Evolutionary conservation across 2,113 vertebrate genomes (phyloP).

Genomic region (Promerops cafer): DNA sequence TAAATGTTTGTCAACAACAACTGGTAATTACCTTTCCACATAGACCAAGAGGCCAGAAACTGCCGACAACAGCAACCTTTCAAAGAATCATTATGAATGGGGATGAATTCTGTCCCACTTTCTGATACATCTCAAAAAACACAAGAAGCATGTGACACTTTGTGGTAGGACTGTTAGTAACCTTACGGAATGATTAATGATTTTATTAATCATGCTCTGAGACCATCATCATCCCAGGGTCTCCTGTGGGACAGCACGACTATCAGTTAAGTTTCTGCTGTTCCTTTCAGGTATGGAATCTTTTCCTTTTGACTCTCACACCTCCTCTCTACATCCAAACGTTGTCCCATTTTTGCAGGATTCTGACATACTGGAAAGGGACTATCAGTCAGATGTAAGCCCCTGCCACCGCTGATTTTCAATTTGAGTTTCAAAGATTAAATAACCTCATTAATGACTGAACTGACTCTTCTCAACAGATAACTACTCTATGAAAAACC

Average conservation of each 20-base stretch:
- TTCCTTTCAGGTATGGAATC: background rate
- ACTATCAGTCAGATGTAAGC: background rate
- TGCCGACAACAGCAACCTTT: background rate
- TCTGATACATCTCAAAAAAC: background rate
- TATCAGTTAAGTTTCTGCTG: background rate
- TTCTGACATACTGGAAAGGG: background rate
- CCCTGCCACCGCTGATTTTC: background rate
- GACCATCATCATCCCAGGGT: background rate
- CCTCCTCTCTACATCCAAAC: background rate
- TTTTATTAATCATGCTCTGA: background rate
- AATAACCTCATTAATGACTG: background rate
- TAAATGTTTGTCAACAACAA: background rate
- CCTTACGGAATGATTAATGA: background rate
- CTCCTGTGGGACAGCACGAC: background rate
- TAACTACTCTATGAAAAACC: background rate
- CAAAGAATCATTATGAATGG: background rate
- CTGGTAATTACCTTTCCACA: background rate
- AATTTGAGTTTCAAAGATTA: background rate
- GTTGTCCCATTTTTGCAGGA: background rate
- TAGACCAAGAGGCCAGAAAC: background rate
- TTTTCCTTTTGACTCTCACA: background rate
- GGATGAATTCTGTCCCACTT: background rate
- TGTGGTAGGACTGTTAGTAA: background rate
- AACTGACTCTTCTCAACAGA: background rate
- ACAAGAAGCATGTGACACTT: background rate